phyloP scores from a whole-genome alignment of 2,888 invertebrate genomes.

The Hydrotaea diabolus region DNA sequence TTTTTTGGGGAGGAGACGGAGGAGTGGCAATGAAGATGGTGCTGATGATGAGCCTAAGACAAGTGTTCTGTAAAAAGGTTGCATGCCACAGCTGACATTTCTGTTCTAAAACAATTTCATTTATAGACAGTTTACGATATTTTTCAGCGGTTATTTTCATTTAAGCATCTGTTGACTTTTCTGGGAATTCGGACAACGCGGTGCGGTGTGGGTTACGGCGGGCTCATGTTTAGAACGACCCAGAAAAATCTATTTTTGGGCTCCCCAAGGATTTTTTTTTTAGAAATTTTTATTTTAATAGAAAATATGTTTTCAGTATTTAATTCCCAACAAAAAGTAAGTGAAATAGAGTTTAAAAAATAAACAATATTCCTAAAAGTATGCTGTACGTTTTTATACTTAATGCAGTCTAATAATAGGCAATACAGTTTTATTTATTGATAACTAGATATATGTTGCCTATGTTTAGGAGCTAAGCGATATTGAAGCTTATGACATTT shows the following conservation, averaged over 20 bases:
- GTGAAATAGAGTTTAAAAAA: constrained; percentile 1
- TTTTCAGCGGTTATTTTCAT: not conserved
- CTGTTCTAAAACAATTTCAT: no score
- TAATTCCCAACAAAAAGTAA: constrained; percentile 1
- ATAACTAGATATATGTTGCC: not conserved
- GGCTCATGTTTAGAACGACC: no score
- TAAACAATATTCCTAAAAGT: not conserved
- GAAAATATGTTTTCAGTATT: not conserved
- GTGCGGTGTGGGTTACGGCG: no score
- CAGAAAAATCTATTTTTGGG: no score
- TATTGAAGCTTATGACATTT: no score
- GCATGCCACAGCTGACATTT: no score
- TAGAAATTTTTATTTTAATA: no score
- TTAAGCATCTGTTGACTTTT: not conserved
- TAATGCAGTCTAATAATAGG: constrained; percentile 1
- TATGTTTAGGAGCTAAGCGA: not conserved
- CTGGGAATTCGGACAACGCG: not conserved
- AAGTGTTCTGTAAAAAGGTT: no score
- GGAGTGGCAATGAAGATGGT: not conserved
- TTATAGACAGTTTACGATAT: not conserved
- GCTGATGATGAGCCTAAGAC: no score
- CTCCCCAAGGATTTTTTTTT: no score
- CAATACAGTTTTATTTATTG: not conserved
- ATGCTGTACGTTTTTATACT: not conserved
- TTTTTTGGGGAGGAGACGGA: not conserved